Base-by-base conservation (phyloP, 2,113 vertebrate genomes). In the Tauraco erythrolophus region DNA sequence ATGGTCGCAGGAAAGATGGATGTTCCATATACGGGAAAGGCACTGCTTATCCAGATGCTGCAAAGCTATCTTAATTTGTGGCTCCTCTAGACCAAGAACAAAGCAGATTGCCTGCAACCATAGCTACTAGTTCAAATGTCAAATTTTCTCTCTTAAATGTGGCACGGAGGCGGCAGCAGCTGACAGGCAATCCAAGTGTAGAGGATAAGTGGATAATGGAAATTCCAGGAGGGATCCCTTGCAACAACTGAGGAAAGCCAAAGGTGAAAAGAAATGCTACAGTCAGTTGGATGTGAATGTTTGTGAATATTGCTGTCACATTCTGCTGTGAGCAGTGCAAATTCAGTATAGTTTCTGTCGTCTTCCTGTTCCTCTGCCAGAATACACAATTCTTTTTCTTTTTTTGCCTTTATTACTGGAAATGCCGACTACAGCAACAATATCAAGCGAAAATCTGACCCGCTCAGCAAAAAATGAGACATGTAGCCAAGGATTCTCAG, bases 81-180 rank as follows among this genome's bases (percentile, higher is more conserved):
- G 28, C 11, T 97, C 53, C 80, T 91, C 84, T 57, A 94, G 71
- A 88, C 75, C 62, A 90, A 93, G 83, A 97, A 94, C 41, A 96
- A 88, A 91, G 68, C 43, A 88, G 74, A 83, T 28, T 33, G 41
- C 46, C 72, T 80, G 83, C 69, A 95, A 88, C 54, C 39, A 54
- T 54, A 96, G 72, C 69, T 89, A 93, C 88, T 90, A 81, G 85
- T 51, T 93, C 81, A 94, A 92, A 85, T 64, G 75, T 91, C 90
- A 93, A 28, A 84, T 68, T 95, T 95, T 92, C 87, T 96, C 43
- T 81, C 51, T 93, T 87, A 87, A 86, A 82, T 64, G 33, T 84
- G 70, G 66, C 74, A 75, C 0, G 0, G 69, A 87, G 39, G 80
- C 3, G 0, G 48, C 22, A 3, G 83, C 84, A 78, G 77, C 65